Base-by-base conservation (phyloP, 2,113 vertebrate genomes). In the Mungos mungo region DNA sequence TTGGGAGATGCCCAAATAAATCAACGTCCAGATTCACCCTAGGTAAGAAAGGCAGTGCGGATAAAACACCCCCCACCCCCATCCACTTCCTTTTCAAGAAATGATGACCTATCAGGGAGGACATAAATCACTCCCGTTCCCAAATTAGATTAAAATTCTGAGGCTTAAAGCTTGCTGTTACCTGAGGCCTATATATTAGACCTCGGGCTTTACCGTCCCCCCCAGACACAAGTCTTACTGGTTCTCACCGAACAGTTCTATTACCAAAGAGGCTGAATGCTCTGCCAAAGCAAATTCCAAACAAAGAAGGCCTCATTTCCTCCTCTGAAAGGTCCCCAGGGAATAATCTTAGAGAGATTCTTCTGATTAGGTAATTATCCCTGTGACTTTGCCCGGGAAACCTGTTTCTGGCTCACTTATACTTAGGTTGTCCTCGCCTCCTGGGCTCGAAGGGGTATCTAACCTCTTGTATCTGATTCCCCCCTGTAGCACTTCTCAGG, bases 31-130 rank as follows among this genome's bases (percentile, higher is more conserved):
- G 74, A 33, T 41, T 96, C 21, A 57, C 21, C 38, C 76, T 33
- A 38, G 65, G 57, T 85, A 41, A 88, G 95, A 54, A 92, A 84
- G 80, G 69, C 80, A 29, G 2, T 27, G 16, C 74, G 79, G 52
- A 52, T 52, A 76, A 19, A 88, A 19, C 23, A 45, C 52, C 52
- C 52, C 15, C 52, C 14, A 3, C 54, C 54, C 54, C 81, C 90
- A 11, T 74, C 68, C 38, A 29, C 84, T 94, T 96, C 79, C 92
- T 92, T 8, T 94, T 94, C 54, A 72, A 92, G 81, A 98, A 96
- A 90, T 95, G 83, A 82, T 74, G 88, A 84, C 41, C 77, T 80
- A 86, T 94, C 15, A 0, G 16, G 84, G 41, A 88, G 19, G 29
- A 63, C 83, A 89, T 88, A 50, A 88, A 72, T 97, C 96, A 82